Percentiles rank a stretch among this genome's conserved stretches.
Conservation (phyloP, 2,888 invertebrate genomes). For the Camptogramma bilineatum region DNA sequence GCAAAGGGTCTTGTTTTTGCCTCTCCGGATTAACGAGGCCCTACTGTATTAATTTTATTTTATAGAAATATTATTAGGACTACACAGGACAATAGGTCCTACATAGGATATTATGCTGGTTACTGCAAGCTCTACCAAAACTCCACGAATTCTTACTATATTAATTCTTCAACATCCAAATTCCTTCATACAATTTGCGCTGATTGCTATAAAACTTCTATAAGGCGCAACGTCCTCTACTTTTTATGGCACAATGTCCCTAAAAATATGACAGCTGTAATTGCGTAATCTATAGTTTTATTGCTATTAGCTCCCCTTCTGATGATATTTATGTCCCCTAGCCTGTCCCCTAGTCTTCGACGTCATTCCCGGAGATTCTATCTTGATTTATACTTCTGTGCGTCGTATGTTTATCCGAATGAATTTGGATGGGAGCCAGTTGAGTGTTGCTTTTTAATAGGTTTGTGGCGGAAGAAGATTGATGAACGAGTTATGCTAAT, state of each 20-base stretch:
- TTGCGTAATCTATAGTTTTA: background rate
- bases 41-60: too few species aligned
- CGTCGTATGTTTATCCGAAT: slow-evolving; percentile 40
- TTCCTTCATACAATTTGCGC: too few species aligned
- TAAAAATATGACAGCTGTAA: background rate
- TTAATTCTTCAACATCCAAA: too few species aligned
- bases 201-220: background rate
- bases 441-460: slow-evolving; percentile 58
- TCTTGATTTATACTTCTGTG: slow-evolving; percentile 35
- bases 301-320: background rate
- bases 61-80: too few species aligned
- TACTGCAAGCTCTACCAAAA: too few species aligned
- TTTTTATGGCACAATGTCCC: too few species aligned
- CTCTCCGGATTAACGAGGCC: too few species aligned
- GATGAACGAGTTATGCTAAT: slow-evolving; percentile 32
- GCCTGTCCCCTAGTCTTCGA: slow-evolving; percentile 9
- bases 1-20: too few species aligned
- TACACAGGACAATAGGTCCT: too few species aligned
- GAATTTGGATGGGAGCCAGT: slow-evolving; percentile 62
- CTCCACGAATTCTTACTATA: too few species aligned
- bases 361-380: slow-evolving; percentile 33
- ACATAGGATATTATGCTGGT: too few species aligned
- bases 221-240: background rate
- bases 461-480: slow-evolving; percentile 42
- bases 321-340: slow-evolving; percentile 13